Conservation (phyloP, 2,888 invertebrate species). For the Smittia aterrima region DNA sequence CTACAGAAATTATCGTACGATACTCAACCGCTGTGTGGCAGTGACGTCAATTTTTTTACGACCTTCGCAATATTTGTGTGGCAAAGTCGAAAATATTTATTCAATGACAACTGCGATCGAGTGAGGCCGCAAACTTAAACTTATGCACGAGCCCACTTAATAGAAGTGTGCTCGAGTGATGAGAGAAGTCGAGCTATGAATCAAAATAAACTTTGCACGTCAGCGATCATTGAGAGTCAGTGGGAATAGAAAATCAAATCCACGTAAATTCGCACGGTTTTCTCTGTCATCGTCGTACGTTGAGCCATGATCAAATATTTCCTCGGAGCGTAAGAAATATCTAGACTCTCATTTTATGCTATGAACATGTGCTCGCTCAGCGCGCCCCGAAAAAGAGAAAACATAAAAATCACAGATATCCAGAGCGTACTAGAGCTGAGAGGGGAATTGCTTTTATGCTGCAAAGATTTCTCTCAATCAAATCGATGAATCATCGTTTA, state of each 20-base stretch:
- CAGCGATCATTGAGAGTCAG: background rate
- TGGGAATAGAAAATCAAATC: background rate
- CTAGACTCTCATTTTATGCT: background rate
- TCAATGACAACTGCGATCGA: too few species aligned
- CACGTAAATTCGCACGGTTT: too few species aligned
- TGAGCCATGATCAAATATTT: too few species aligned
- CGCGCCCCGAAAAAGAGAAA: background rate
- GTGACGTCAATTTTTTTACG: background rate
- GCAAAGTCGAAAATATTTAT: too few species aligned
- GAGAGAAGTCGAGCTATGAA: too few species aligned
- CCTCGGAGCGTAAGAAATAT: too few species aligned
- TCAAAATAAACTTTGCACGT: background rate
- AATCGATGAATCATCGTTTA: background rate
- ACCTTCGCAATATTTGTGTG: background rate
- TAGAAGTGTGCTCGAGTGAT: too few species aligned
- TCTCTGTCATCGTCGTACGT: too few species aligned
- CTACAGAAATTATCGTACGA: constrained; percentile 25
- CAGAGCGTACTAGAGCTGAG: background rate
- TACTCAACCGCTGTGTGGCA: background rate
- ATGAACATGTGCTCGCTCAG: background rate
- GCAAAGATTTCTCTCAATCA: background rate
- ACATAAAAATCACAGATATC: too few species aligned
- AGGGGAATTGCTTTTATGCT: background rate
- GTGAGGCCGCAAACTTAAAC: too few species aligned
- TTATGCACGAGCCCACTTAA: too few species aligned